Evolutionary conservation across 2,888 invertebrate species (phyloP), one percentile per base, ranked within the genome.

Genomic region (Caenorhabditis drosophilae): DNA sequence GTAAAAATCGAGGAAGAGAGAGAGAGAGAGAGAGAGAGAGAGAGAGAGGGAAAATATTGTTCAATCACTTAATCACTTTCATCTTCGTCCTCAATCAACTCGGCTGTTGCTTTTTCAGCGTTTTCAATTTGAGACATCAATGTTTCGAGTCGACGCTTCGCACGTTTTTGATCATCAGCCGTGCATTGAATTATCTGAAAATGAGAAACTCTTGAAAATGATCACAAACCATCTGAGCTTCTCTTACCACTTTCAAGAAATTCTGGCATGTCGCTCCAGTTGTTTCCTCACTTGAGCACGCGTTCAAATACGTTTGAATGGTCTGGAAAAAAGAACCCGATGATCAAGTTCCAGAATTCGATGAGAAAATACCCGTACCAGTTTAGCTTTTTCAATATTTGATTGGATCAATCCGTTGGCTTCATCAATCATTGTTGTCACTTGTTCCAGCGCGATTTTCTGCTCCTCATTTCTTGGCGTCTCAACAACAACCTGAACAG

Each of bases 401-500:
- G 36, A 44, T 7, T 56, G 53, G 44, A 67, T 67, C 34, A 60
- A 6, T 12, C 36, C 38, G 31, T 80, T 64, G 31, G 85, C 71
- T 15, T 79, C 78, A 12, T 84, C 80, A 52, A 85, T 77, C 54
- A 70, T 63, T 12, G 70, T 54, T 25, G 82, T 80, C 3, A 84
- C 84, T 51, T 75, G 74, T 12, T 78, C 70, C 45, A 84, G 76
- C 3, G 86, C 84, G 41, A 76, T 76, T 60, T 84, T 77, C 72
- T 81, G 81, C 27, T 81, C 76, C n/a, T 81, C 78, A 69, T 83
- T 84, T 40, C 86, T 77, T 11, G 84, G 84, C 7, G 84, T 85
- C 57, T 72, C 69, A 9, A 79, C 77, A 9, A 73, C 64, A 1
- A 79, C 78, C 51, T 72, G 84, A 4, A 86, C 85, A 12, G 84